Conservation (phyloP, 2,888 invertebrate species). For the Diarsia dahlii region DNA sequence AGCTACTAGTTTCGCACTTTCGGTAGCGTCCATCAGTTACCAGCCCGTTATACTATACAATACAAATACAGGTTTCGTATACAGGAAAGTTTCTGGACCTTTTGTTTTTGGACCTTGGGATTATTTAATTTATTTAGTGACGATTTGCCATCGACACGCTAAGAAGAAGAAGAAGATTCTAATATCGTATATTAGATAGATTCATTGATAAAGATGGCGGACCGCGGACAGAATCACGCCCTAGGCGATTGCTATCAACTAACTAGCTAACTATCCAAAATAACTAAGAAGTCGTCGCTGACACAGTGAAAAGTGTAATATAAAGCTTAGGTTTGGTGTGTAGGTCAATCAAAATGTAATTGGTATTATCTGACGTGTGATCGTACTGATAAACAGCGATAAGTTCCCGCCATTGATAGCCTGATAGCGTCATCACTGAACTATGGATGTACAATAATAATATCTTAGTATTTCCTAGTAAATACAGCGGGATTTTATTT, state of each 20-base stretch:
- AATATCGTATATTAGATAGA: too few relatives aligned
- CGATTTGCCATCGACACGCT: too few relatives aligned
- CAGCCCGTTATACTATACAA: too few relatives aligned
- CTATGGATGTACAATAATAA: constrained; percentile 23
- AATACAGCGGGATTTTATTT: constrained; percentile 9
- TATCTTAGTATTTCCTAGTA: constrained; percentile 21
- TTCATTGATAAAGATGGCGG: neutral
- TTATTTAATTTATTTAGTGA: too few relatives aligned
- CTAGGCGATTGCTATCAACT: neutral
- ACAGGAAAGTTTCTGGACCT: neutral
- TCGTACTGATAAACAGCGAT: constrained; percentile 47
- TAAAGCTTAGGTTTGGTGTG: neutral
- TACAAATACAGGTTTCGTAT: neutral
- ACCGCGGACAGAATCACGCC: neutral
- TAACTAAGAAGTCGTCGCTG: neutral
- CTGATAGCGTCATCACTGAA: constrained; percentile 26
- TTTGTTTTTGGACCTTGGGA: too few relatives aligned
- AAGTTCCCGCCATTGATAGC: constrained; percentile 36
- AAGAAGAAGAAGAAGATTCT: too few relatives aligned
- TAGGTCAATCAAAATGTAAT: constrained; percentile 52
- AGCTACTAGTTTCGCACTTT: too few relatives aligned
- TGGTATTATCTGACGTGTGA: constrained; percentile 40
- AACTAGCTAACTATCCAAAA: neutral
- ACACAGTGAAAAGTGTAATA: neutral
- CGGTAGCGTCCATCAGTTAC: too few relatives aligned